Evolutionary conservation across 2,888 invertebrate species (phyloP), one percentile per base, ranked within the genome.

Genomic region (Helobdella robusta): DNA sequence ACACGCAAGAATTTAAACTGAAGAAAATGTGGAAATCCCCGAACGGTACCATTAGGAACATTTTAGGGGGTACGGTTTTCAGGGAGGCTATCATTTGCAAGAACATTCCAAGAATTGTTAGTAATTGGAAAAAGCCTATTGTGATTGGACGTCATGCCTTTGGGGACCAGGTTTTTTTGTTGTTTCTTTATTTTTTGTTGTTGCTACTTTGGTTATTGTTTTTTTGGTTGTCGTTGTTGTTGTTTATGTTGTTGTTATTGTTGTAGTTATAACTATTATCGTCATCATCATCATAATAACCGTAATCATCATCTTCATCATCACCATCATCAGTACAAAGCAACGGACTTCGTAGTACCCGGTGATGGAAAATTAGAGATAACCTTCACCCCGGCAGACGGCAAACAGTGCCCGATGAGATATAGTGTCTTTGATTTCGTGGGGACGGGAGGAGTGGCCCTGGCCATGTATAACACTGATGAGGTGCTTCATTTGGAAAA

Each of bases 391-490:
- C 87, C 91, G 8, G 72, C 70, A 6, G 80, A 81, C 71, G 86
- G 84, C 52, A n/a, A n/a, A n/a, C 74, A 75, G 1, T 71, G 73
- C 11, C 83, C 85, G 30, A 86, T 89, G 69, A 84, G 83, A 59
- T 84, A 89, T 74, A 84, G 85, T 0, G 89, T 95, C 0, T 85
- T 92, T 78, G 87, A 90, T 20, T 95, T 87, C 78, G 86, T 87
- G 75, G 89, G 77, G 40, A 74, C 75, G 3, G 80, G 78, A 28
- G 97, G 97, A 68, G 87, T 97, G 50, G 92, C 95, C 3, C 82
- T 97, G 71, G 93, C 87, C 64, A 97, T 97, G 90, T 84, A 82
- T 82, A 98, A 98, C 81, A 95, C 94, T 5, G 95, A 97, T 78
- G 88, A 87, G 66, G 93, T 81, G n/a, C n/a, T n/a, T n/a, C n/a